Conservation (phyloP, 2,113 vertebrate species). For the Thinocorus orbignyianus region DNA sequence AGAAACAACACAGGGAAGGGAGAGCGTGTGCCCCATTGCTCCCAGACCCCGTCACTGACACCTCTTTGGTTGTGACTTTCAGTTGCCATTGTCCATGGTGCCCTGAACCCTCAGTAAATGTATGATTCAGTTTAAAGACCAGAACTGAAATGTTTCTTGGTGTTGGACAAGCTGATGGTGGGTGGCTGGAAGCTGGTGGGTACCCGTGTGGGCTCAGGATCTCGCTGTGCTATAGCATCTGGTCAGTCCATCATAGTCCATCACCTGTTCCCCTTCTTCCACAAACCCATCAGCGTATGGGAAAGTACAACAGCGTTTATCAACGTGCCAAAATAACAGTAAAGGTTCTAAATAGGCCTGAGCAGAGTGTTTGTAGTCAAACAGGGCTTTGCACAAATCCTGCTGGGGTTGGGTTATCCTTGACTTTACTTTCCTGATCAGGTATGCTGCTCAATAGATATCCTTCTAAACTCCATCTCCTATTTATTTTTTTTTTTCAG, state of each 20-base stretch:
- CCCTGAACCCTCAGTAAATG: not conserved
- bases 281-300: fast-evolving
- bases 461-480: not conserved
- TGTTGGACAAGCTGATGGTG: not conserved
- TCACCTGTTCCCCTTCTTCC: not conserved
- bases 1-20: not conserved
- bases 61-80: fast-evolving
- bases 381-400: not conserved
- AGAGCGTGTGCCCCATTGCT: not conserved
- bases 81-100: fast-evolving
- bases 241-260: fast-evolving
- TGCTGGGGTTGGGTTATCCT: not conserved
- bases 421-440: not conserved
- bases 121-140: not conserved
- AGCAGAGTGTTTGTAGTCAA: not conserved
- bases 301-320: fast-evolving
- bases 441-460: not conserved
- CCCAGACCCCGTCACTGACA: fast-evolving
- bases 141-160: not conserved
- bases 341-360: fast-evolving
- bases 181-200: not conserved
- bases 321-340: not conserved
- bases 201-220: not conserved
- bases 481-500: not conserved
- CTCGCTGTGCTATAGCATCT: fast-evolving